Evolutionary conservation across 2,888 invertebrate genomes (phyloP).

Genomic region (Ectemnius continuus): DNA sequence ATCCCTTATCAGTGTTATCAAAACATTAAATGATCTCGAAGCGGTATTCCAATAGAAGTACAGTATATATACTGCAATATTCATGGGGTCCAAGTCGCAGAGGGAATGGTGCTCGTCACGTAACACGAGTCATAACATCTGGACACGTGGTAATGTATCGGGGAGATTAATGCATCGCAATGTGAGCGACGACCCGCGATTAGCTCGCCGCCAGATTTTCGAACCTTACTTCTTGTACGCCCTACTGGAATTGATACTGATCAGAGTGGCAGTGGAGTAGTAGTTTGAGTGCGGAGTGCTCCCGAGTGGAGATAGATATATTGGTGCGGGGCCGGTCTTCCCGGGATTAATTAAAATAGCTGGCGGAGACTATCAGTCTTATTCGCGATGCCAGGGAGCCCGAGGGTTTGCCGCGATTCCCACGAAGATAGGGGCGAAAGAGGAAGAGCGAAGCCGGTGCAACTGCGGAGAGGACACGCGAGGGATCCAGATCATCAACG

Average conservation of each 20-base stretch:
- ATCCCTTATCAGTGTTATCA: not conserved
- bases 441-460: not conserved
- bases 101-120: too few relatives aligned
- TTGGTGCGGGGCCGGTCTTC: not conserved
- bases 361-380: not conserved
- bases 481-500: conserved; percentile 38
- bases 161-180: too few relatives aligned
- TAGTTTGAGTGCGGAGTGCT: too few relatives aligned
- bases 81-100: not conserved
- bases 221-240: too few relatives aligned
- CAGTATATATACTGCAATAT: conserved; percentile 20
- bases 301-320: conserved; percentile 8
- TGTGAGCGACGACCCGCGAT: too few relatives aligned
- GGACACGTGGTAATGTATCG: too few relatives aligned
- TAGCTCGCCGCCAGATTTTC: too few relatives aligned
- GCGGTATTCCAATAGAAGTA: too few relatives aligned
- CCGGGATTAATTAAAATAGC: not conserved
- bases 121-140: too few relatives aligned
- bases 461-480: conserved; percentile 7
- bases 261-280: too few relatives aligned
- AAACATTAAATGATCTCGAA: too few relatives aligned
- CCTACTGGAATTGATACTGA: too few relatives aligned
- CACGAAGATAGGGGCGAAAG: conserved; percentile 38
- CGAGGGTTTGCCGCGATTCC: conserved; percentile 29
- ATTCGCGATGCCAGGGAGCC: not conserved